Evolutionary conservation across 2,113 vertebrate species (phyloP).

Genomic region (Oncorhynchus masou): DNA sequence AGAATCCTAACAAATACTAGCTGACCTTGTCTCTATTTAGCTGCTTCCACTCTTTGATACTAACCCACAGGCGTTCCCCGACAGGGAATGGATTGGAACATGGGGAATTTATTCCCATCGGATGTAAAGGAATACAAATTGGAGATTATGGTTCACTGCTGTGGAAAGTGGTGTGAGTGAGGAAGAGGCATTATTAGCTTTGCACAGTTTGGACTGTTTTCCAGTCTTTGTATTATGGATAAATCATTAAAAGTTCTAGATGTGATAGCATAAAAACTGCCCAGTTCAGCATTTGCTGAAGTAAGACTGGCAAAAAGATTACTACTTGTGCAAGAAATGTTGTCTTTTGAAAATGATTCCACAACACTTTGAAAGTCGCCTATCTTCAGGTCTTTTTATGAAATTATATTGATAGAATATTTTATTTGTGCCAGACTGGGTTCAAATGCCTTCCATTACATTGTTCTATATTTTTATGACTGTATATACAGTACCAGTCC

Average conservation of each 20-base stretch:
- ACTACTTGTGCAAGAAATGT: too few species aligned
- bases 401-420: too few species aligned
- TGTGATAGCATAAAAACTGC: conserved; percentile 23
- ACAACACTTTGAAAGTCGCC: too few species aligned
- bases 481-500: too few species aligned
- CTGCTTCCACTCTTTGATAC: neutral
- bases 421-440: too few species aligned
- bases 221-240: conserved; percentile 8
- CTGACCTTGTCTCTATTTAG: conserved; percentile 50
- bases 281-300: conserved; percentile 19
- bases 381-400: too few species aligned
- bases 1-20: conserved; percentile 40
- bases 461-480: too few species aligned
- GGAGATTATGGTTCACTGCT: conserved; percentile 39
- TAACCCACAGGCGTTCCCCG: conserved; percentile 14
- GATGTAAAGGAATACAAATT: conserved; percentile 25
- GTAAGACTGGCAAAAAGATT: neutral
- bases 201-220: neutral
- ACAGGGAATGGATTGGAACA: conserved; percentile 4
- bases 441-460: too few species aligned
- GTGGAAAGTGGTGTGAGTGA: conserved; percentile 23
- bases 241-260: neutral
- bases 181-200: too few species aligned
- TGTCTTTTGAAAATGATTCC: too few species aligned
- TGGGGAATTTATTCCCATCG: conserved; percentile 33